Base-by-base conservation (phyloP, 2,888 invertebrate species). In the Idaea aversata region DNA sequence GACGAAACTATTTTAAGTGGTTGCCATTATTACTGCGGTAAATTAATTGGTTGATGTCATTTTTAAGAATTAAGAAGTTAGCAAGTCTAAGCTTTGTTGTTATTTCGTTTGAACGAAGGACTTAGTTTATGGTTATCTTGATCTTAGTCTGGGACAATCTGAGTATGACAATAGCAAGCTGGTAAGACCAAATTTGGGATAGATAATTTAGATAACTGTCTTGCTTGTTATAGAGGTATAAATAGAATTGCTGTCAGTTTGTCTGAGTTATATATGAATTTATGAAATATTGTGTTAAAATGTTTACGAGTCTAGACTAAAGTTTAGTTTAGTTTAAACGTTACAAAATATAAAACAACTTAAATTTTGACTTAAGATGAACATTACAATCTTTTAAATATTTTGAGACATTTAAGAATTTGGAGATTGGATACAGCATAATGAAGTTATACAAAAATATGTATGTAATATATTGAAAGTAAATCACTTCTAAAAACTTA, bases 11-110 rank as follows among this genome's bases (percentile, higher is more conserved):
- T 76, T 82, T 77, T 75, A 82, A 85, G 82, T 82, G 82, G 79
- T 79, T 80, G 81, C 79, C 83, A 80, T 83, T 82, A 79, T 86
- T 82, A 81, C 81, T 80, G 78, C 78, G 77, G 77, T 82, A 85
- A 74, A 74, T 86, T 88, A 88, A 88, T 88, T 88, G 82, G 80
- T 80, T 75, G 75, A 63, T 72, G 70, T 70, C 68, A 70, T 73
- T 69, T 69, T 72, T 69, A 66, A 69, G 67, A 67, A 72, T 70
- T 68, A 70, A 38, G 79, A 82, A 80, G 84, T 84, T 77, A 77
- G 75, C 76, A 76, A 72, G 74, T 70, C 75, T 79, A 79, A 70
- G 73, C 69, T 72, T 68, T 70, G 69, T 65, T 62, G 64, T 63
- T 66, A 72, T 72, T 67, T 76, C 67, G 62, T 69, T 63, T 65